A percentile compares a stretch with the other conserved stretches of the same genome.
Evolutionary conservation across 2,113 vertebrate species (phyloP).

Genomic region (Muscicapa adusta): DNA sequence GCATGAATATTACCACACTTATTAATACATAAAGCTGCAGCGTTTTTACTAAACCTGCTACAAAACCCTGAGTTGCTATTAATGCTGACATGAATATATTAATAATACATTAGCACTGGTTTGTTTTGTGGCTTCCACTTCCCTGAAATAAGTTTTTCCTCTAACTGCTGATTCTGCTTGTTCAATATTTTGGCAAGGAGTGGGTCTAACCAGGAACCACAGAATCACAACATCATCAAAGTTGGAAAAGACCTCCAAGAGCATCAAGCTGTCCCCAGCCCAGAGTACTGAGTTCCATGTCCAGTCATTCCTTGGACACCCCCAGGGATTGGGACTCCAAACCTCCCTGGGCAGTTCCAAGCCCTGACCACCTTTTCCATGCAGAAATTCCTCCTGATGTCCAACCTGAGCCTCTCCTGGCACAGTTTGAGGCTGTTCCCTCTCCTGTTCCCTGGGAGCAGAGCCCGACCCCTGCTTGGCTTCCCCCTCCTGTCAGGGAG

Average conservation of each 20-base stretch:
- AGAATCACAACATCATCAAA: not conserved
- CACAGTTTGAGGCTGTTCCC: not conserved
- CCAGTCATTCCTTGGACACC: not conserved
- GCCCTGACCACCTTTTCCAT: rapidly evolving
- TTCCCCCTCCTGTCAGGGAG: not conserved
- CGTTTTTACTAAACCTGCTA: not conserved
- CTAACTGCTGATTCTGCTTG: not conserved
- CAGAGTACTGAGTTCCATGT: not conserved
- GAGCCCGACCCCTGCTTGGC: not conserved
- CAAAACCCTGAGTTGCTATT: not conserved
- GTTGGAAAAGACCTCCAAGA: not conserved
- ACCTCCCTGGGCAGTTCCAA: not conserved
- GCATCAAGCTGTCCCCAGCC: not conserved
- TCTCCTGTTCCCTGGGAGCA: not conserved
- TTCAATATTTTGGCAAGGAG: not conserved
- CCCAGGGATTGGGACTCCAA: not conserved
- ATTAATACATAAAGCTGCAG: conserved; percentile 14
- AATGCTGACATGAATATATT: not conserved
- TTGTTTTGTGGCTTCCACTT: not conserved
- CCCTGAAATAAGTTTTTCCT: not conserved
- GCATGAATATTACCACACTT: conserved; percentile 9
- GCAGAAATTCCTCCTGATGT: rapidly evolving
- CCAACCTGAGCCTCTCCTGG: rapidly evolving
- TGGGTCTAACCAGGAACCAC: not conserved
- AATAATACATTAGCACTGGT: not conserved